Evolutionary conservation across 2,888 invertebrate genomes (phyloP).

Genomic region (Eucriotettix oculatus): DNA sequence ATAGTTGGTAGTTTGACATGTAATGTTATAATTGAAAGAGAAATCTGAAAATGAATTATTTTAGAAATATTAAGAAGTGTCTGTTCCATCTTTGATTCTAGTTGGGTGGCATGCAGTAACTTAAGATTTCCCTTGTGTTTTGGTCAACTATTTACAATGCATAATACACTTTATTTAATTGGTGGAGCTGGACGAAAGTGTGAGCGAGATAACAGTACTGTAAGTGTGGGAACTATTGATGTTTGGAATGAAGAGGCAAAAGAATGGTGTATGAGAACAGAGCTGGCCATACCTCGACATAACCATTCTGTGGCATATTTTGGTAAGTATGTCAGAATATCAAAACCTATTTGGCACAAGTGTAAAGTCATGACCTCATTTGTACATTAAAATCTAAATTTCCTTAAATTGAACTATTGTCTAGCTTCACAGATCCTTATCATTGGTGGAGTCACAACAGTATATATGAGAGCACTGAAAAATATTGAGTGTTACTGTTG

Average conservation of each 20-base stretch:
- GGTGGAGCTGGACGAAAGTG: conserved; percentile 45
- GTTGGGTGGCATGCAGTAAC: conserved; percentile 19
- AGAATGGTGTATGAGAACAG: conserved; percentile 38
- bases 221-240: conserved; percentile 41
- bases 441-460: conserved; percentile 47
- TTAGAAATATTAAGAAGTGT: too few species aligned
- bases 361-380: too few species aligned
- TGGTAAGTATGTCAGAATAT: conserved; percentile 23
- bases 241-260: conserved; percentile 36
- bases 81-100: conserved; percentile 5
- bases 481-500: conserved; percentile 50
- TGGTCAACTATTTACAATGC: conserved; percentile 19
- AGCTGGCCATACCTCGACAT: conserved; percentile 46
- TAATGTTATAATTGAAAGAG: too few species aligned
- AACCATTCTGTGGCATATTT: conserved; percentile 46
- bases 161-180: conserved; percentile 41
- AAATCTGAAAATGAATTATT: too few species aligned
- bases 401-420: background rate
- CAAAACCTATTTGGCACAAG: too few species aligned
- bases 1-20: too few species aligned
- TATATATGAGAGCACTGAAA: conserved; percentile 43
- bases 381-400: too few species aligned
- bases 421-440: conserved; percentile 36
- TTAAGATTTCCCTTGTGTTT: conserved; percentile 22
- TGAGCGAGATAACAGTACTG: conserved; percentile 35